Evolutionary conservation across 2,797 vertebrate species (phyloP).

Genomic region (Manis crassicaudata): DNA sequence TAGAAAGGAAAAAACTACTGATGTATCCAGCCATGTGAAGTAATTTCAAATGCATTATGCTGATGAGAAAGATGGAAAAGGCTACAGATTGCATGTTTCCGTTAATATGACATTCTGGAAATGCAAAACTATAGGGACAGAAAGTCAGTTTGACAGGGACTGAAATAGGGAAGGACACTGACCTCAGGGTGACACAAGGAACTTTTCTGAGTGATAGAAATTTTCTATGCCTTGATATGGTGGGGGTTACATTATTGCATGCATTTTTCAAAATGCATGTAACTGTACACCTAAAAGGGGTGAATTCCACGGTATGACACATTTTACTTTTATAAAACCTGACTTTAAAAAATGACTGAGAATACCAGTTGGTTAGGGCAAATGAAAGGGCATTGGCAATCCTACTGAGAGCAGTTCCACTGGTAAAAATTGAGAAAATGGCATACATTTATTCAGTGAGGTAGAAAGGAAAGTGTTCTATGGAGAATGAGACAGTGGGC

Average conservation of each 20-base stretch:
- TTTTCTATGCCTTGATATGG: not conserved
- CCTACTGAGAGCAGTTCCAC: not conserved
- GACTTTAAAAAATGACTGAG: not conserved
- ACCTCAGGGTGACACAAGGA: not conserved
- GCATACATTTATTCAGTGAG: not conserved
- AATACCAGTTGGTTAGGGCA: not conserved
- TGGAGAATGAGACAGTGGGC: fast-evolving
- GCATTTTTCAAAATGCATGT: constrained; percentile 5
- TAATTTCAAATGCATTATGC: not conserved
- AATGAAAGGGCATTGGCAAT: not conserved
- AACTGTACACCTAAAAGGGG: not conserved
- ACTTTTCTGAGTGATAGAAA: not conserved
- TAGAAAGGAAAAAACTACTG: not conserved
- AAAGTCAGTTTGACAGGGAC: not conserved
- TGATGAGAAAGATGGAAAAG: not conserved
- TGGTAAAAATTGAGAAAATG: not conserved
- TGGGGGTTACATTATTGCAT: not conserved
- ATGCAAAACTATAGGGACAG: not conserved
- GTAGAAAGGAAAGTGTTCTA: not conserved
- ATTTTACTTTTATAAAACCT: not conserved
- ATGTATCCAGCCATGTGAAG: not conserved
- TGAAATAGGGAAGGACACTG: not conserved
- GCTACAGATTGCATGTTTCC: not conserved
- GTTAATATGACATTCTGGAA: not conserved
- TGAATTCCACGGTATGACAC: not conserved